Conservation (phyloP, 2,113 vertebrate genomes). For the Saguinus midas region DNA sequence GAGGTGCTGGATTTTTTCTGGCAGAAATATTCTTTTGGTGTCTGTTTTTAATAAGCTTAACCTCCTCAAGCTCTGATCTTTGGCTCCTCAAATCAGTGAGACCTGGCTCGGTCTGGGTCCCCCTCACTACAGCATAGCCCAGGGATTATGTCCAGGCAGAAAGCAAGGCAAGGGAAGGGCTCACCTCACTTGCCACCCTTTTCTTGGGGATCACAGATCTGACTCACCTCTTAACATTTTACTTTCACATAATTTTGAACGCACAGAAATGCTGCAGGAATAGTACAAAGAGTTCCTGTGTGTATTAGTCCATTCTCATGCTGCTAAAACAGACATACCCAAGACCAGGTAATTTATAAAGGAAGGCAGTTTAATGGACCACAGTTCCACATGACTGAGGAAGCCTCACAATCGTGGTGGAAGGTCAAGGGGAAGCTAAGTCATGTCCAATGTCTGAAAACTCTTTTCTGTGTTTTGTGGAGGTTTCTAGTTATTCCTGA, state of each 20-base stretch:
- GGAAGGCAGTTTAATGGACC: no score
- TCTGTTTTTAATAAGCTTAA: neutral
- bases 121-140: neutral
- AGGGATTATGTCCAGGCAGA: accelerated
- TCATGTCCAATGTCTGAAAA: neutral
- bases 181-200: neutral
- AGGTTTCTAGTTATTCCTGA: neutral
- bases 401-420: no score
- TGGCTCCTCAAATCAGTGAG: neutral
- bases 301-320: no score
- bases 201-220: neutral
- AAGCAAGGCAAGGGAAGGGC: accelerated
- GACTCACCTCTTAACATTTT: no score
- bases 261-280: no score
- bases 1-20: neutral
- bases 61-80: neutral
- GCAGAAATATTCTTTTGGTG: neutral
- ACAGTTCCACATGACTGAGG: no score
- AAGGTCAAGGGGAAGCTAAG: no score
- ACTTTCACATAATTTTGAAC: no score
- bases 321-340: no score
- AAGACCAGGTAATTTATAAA: no score
- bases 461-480: neutral
- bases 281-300: no score
- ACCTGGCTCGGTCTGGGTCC: neutral